Conservation (phyloP, 2,888 invertebrate species). For the Ectemnius lituratus region DNA sequence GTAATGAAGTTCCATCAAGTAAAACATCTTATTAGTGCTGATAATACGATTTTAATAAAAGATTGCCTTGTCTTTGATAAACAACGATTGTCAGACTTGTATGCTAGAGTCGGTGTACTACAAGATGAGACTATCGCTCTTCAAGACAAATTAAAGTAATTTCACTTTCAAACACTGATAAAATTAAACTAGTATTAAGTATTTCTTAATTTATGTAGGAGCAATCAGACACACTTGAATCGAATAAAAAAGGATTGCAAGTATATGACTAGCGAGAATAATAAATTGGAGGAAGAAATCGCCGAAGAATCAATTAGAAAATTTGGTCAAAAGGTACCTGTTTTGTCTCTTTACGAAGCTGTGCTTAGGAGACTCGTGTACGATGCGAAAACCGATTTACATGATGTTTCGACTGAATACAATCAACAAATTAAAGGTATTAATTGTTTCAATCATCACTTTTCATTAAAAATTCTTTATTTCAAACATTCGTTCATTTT, state of each 20-base stretch:
- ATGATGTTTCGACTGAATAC: constrained; percentile 77
- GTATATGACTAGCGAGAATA: constrained; percentile 82
- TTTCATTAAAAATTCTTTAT: constrained; percentile 8
- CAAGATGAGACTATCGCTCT: constrained; percentile 83
- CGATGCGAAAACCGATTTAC: constrained; percentile 79
- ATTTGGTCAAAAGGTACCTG: constrained; percentile 80
- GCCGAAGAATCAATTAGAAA: constrained; percentile 79
- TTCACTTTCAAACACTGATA: constrained; percentile 18
- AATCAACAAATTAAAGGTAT: constrained; percentile 77
- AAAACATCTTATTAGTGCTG: constrained; percentile 79
- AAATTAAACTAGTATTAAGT: background rate
- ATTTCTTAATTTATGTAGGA: constrained; percentile 75
- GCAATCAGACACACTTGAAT: constrained; percentile 84
- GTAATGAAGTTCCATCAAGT: constrained; percentile 86
- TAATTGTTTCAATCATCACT: constrained; percentile 63
- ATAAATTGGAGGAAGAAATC: constrained; percentile 80
- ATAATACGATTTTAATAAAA: constrained; percentile 77
- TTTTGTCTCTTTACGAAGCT: constrained; percentile 80
- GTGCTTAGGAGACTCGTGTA: constrained; percentile 80
- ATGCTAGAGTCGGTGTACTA: constrained; percentile 83
- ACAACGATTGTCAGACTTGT: constrained; percentile 80
- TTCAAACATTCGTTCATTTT: background rate
- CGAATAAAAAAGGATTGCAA: constrained; percentile 86
- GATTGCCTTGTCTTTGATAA: constrained; percentile 83
- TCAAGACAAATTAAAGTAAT: constrained; percentile 81